Evolutionary conservation across 2,888 invertebrate genomes (phyloP), one percentile per base, ranked within the genome.

Genomic region (Incurvaria masculella): DNA sequence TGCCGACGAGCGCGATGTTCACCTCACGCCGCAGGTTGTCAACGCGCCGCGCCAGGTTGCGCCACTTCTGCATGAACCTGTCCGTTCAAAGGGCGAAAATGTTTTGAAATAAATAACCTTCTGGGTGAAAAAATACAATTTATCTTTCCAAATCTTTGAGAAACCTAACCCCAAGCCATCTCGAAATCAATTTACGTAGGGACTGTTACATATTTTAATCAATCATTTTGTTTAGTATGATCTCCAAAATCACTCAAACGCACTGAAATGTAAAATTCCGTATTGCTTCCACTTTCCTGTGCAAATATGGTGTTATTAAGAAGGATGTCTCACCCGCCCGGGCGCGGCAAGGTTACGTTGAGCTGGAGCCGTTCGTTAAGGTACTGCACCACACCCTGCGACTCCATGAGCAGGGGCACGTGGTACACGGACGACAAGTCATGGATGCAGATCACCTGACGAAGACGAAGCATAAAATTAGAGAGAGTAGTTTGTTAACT

Each of bases 391-490:
- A 97, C 86, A 6, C 93, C 91, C 68, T 97, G 94, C 21, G 88
- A 85, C 63, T 97, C 93, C 85, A 99, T 89, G 51, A 97, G 72
- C 47, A 98, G 68, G 1, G 99, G 99, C 0, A 99, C 98, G 67
- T 94, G 89, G 68, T 99, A 99, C 50, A 99, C 94, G 2, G 96
- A 97, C 44, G 87, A 85, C 41, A 97, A 83, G 70, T 99, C 98
- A 56, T 94, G 97, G 57, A 98, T 89, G 61, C 94, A 94, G 57
- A 97, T 87, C 1, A 97, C 94, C 89, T 91, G 66, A 6, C n/a
- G 54, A 57, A 42, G 6, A 33, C 14, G 19, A 2, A 38, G n/a
- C n/a, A n/a, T n/a, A n/a, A n/a, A n/a, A n/a, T n/a, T n/a, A n/a
- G n/a, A n/a, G n/a, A n/a, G n/a, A n/a, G n/a, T n/a, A n/a, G n/a